These are phyloP conservation scores for Esperia sulphurella DNA, from an alignment of 2,888 invertebrate species.

Conservation along the genomic window DNA sequence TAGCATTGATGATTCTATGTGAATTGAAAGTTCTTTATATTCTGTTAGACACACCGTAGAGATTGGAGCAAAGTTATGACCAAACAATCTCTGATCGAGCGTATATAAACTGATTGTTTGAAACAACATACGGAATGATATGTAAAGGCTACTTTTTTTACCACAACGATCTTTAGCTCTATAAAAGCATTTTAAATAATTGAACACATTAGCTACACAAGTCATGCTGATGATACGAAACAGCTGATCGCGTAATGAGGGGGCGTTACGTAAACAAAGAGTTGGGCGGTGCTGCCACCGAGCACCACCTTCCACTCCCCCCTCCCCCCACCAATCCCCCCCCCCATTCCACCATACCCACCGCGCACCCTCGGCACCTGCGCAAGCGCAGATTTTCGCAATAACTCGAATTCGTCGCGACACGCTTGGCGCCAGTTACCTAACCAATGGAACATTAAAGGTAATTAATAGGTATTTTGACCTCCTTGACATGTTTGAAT, in stretches of 20 bases:
- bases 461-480: conserved; percentile 14
- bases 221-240: conserved; percentile 41
- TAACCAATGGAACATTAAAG: conserved; percentile 12
- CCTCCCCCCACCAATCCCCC: conserved; percentile 45
- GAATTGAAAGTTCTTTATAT: too few species aligned
- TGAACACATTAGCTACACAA: conserved; percentile 11
- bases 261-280: conserved; percentile 77
- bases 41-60: too few species aligned
- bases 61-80: too few species aligned
- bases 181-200: conserved; percentile 15
- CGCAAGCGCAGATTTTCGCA: conserved; percentile 63
- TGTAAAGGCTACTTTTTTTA: too few species aligned
- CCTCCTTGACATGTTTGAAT: background rate
- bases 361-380: conserved; percentile 40
- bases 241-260: conserved; percentile 58
- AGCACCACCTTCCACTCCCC: conserved; percentile 46
- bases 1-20: too few species aligned
- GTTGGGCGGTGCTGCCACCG: conserved; percentile 70
- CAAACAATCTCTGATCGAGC: too few species aligned
- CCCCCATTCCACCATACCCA: conserved; percentile 30
- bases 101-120: too few species aligned
- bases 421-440: conserved; percentile 36
- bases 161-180: background rate
- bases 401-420: conserved; percentile 19
- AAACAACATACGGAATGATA: too few species aligned